Evolutionary conservation across 2,888 invertebrate species (phyloP).

Genomic region (Eustalomyia histrio): DNA sequence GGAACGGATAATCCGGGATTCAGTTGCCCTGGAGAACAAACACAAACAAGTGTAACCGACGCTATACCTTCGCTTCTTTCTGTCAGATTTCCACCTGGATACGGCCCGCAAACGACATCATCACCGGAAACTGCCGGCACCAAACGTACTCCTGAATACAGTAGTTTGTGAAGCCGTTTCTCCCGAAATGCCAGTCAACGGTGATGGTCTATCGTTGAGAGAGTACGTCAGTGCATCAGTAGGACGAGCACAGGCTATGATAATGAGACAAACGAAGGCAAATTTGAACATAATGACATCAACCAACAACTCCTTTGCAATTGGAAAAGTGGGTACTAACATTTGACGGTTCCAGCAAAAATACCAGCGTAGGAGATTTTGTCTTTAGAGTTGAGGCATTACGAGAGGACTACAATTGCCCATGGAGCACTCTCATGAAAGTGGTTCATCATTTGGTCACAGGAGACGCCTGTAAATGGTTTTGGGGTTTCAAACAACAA

Average conservation of each 20-base stretch:
- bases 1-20: too few species aligned
- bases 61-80: background rate
- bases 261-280: background rate
- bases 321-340: conserved; percentile 35
- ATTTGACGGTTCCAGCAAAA: conserved; percentile 8
- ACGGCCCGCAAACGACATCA: background rate
- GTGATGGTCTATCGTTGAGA: background rate
- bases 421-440: conserved; percentile 8
- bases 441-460: conserved; percentile 25
- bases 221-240: conserved; percentile 16
- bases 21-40: too few species aligned
- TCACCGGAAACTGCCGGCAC: background rate
- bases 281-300: background rate
- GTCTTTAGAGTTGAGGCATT: conserved; percentile 21
- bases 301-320: conserved; percentile 11
- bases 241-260: background rate
- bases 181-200: background rate
- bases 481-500: conserved; percentile 15
- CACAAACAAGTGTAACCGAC: too few species aligned
- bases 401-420: conserved; percentile 26
- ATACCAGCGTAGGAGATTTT: background rate
- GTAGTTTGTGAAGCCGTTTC: background rate
- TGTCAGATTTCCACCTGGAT: background rate
- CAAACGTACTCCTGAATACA: conserved; percentile 8
- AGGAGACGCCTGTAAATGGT: conserved; percentile 21